These are phyloP conservation scores for Mesoligia furuncula DNA, from an alignment of 2,888 invertebrate species.

Conservation along the genomic window DNA sequence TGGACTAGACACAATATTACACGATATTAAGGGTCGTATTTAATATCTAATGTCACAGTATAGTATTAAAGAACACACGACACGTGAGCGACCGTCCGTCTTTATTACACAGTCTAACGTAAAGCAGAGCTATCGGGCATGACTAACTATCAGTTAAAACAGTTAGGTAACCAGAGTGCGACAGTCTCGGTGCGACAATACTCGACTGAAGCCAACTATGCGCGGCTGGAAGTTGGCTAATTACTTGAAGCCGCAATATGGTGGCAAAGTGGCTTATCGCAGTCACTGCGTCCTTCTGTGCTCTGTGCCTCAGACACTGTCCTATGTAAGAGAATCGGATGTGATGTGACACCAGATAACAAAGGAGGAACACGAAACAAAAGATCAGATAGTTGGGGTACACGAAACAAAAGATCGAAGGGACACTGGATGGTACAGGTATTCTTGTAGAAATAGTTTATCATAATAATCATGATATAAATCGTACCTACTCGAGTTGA, in stretches of 20 bases:
- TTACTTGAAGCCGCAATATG: slow-evolving; percentile 50
- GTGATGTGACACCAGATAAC: too few relatives aligned
- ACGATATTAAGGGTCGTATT: background rate
- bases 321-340: background rate
- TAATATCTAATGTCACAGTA: background rate
- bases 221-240: slow-evolving; percentile 40
- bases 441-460: too few relatives aligned
- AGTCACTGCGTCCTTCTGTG: slow-evolving; percentile 9
- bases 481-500: background rate
- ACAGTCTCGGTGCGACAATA: slow-evolving; percentile 12
- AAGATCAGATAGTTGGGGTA: background rate
- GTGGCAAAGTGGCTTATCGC: slow-evolving; percentile 31
- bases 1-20: background rate
- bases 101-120: background rate
- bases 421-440: background rate
- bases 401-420: background rate
- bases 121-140: background rate
- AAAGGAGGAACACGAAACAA: background rate
- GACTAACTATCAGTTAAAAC: slow-evolving; percentile 24
- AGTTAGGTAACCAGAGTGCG: slow-evolving; percentile 31
- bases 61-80: background rate
- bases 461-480: background rate
- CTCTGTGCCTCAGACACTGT: background rate
- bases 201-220: background rate
- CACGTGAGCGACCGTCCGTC: background rate